These are phyloP conservation scores for Neofelis nebulosa DNA, from an alignment of 2,113 vertebrate species.

Conservation along the genomic window DNA sequence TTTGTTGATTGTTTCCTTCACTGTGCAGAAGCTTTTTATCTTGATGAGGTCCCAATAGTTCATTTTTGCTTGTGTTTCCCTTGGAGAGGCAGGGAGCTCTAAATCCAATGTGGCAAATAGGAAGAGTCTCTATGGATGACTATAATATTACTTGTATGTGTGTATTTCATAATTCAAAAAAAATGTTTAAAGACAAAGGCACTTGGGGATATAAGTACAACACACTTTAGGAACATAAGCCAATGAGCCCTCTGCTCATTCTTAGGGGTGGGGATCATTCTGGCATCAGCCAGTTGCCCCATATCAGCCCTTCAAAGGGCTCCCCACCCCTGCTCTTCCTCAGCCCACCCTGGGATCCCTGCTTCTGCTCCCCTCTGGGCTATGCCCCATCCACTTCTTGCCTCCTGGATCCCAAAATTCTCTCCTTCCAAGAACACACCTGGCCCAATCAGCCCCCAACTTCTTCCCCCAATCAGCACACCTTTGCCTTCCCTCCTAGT, in stretches of 20 bases:
- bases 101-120: background rate
- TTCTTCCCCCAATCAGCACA: background rate
- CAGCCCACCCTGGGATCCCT: too few species aligned
- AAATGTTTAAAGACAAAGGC: background rate
- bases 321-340: background rate
- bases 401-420: background rate
- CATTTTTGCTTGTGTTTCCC: too few species aligned
- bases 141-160: background rate
- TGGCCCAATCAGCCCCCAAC: background rate
- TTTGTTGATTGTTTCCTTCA: too few species aligned
- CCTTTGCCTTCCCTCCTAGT: background rate
- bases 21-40: too few species aligned
- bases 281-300: background rate
- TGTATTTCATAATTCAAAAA: background rate
- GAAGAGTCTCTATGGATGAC: background rate
- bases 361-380: background rate
- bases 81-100: background rate
- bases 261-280: background rate
- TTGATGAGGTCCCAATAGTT: too few species aligned
- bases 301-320: background rate
- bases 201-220: background rate
- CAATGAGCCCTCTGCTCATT: background rate
- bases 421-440: background rate
- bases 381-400: background rate
- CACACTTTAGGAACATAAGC: background rate